Base-by-base conservation (phyloP, 1,140 invertebrate species). In the Helicorthomorpha holstii region DNA sequence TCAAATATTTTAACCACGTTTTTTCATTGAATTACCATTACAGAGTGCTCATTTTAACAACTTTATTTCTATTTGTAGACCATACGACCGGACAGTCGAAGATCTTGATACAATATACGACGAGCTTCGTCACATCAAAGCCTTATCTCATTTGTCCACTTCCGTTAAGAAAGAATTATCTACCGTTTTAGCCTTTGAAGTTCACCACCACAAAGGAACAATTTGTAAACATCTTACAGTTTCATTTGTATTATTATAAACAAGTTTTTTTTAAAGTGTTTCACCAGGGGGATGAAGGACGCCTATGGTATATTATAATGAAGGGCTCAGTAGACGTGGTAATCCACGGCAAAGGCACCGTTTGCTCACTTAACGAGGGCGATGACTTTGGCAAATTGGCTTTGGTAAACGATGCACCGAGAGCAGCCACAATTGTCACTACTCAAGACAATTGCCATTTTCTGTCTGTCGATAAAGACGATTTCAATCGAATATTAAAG, bases 331-430 rank as follows among this genome's bases (percentile, higher is more conserved):
- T 90, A 2, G 83, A 88, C 65, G 85, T 90, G 46, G 81, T 83
- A 34, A 88, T 88, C 59, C 80, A 84, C 63, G 83, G 85, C 48
- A 89, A 89, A 73, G 85, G 85, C 27, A 77, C 82, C 12, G 86
- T 89, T 14, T 84, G 82, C 55, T 81, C 80, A 25, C 69, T 90
- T 12, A 80, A 83, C 60, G 84, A 86, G 67, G 85, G 85, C 51
- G 86, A 90, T 67, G 86, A 90, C 66, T 90, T 90, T 66, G 85
- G 84, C 42, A 90, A 90, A 72, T 69, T 90, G 50, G 85, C 86
- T 48, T 68, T 90, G 34, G 83, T 90, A 26, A 90, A 90, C 67
- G 83, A 89, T 69, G 81, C 84, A 41, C 85, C 85, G 48, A 80
- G 85, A 64, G 85, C 85, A 52, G 85, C 85, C 2, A 87, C 85